Conservation (phyloP, 2,113 vertebrate genomes). For the Aplodontia rufa region DNA sequence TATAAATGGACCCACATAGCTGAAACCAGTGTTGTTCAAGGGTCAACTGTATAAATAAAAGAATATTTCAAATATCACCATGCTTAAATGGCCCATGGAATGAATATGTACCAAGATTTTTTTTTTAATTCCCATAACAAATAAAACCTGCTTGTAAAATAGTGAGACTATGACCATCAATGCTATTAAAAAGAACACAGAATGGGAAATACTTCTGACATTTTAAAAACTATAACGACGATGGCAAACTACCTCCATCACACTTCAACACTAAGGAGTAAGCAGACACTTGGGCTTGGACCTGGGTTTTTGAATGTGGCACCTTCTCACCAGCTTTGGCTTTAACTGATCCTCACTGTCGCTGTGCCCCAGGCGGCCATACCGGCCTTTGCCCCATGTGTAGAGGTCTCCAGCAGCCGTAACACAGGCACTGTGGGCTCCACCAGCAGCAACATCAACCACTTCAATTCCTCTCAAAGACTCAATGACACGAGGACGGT, state of each 20-base stretch:
- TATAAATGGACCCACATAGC: background rate
- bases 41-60: background rate
- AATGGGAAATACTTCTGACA: background rate
- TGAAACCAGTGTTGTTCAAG: background rate
- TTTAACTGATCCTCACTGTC: conserved; percentile 99
- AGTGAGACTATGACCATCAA: background rate
- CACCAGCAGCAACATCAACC: conserved; percentile 96
- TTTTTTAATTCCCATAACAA: background rate
- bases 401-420: conserved; percentile 97
- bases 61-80: background rate
- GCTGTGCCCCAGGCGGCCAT: conserved; percentile 96
- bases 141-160: background rate
- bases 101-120: background rate
- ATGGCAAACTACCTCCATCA: background rate
- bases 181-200: background rate
- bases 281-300: background rate
- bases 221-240: background rate
- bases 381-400: conserved; percentile 98
- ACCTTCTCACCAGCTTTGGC: conserved; percentile 92
- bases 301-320: background rate
- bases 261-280: background rate
- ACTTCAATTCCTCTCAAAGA: conserved; percentile 97
- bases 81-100: background rate
- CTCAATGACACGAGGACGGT: conserved; percentile 97
- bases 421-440: conserved; percentile 97